Conservation (phyloP, 2,888 invertebrate species). For the Cheiracanthium punctorium region DNA sequence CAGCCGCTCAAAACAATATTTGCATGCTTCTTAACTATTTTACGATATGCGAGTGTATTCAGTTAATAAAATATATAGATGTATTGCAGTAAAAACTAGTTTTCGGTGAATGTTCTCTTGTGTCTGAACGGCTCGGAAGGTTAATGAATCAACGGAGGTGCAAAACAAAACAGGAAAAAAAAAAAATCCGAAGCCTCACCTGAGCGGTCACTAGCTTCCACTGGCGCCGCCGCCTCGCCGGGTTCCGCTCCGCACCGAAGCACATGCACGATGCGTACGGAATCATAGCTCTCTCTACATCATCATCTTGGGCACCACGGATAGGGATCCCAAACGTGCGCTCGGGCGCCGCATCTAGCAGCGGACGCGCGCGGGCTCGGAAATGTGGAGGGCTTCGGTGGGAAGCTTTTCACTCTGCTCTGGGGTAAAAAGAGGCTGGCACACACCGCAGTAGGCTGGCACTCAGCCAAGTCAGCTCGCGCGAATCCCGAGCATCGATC, state of each 20-base stretch:
- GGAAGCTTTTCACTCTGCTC: not conserved
- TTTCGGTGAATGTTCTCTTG: too few relatives aligned
- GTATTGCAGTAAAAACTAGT: too few relatives aligned
- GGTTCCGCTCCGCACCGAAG: constrained; percentile 46
- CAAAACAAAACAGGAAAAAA: not conserved
- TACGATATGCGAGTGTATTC: too few relatives aligned
- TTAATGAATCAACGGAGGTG: too few relatives aligned
- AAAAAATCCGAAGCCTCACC: constrained; percentile 23
- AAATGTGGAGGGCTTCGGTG: constrained; percentile 2
- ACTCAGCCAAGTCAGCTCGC: constrained; percentile 46
- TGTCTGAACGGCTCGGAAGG: too few relatives aligned
- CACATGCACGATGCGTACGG: constrained; percentile 72
- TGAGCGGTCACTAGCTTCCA: constrained; percentile 54
- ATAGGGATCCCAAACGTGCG: constrained; percentile 5
- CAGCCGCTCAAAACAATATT: too few relatives aligned
- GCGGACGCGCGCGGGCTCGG: constrained; percentile 30
- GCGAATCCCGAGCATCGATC: constrained; percentile 2
- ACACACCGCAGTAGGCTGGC: constrained; percentile 60
- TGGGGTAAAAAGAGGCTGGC: not conserved
- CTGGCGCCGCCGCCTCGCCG: constrained; percentile 19
- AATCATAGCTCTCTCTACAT: constrained; percentile 70
- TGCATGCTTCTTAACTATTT: too few relatives aligned
- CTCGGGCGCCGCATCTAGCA: constrained; percentile 33
- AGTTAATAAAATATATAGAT: too few relatives aligned
- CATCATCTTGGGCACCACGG: constrained; percentile 23